Conservation (phyloP, 2,797 vertebrate species). For the Lagothrix lagotricha region DNA sequence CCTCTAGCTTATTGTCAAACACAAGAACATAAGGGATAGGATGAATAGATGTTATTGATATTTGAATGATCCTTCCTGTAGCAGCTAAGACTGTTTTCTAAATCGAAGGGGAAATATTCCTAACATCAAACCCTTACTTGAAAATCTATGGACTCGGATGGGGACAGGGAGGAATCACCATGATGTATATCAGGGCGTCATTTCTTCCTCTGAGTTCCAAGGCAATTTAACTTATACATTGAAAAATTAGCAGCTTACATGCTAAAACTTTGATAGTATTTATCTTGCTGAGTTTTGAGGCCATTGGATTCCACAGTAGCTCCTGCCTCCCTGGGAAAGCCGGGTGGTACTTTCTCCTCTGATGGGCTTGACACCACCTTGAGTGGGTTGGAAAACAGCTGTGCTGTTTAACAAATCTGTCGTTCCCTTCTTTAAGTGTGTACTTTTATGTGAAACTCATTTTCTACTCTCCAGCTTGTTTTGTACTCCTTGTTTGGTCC, state of each 20-base stretch:
- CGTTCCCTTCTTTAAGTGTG: not conserved
- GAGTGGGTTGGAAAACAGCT: too few relatives aligned
- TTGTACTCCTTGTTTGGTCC: not conserved
- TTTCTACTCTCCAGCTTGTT: not conserved
- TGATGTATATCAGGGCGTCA: not conserved
- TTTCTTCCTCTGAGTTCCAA: not conserved
- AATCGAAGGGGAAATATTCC: not conserved
- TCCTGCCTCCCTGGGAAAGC: not conserved
- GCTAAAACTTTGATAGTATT: not conserved
- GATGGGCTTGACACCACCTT: not conserved
- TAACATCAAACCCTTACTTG: not conserved
- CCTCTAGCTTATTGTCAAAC: not conserved
- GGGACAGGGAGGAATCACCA: not conserved
- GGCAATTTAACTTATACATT: not conserved
- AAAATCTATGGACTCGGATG: not conserved
- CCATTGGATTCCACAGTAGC: not conserved
- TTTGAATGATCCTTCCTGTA: not conserved
- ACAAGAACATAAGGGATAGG: not conserved
- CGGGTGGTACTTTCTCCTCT: not conserved
- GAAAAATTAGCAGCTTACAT: not conserved
- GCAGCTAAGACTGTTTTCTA: not conserved
- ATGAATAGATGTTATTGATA: not conserved
- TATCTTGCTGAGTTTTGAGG: not conserved
- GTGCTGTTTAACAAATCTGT: rapidly evolving
- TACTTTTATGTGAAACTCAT: not conserved